A percentile compares a stretch with the other conserved stretches of the same genome.
Evolutionary conservation across 1,140 invertebrate genomes (phyloP).

Genomic region (Listronotus oregonensis): DNA sequence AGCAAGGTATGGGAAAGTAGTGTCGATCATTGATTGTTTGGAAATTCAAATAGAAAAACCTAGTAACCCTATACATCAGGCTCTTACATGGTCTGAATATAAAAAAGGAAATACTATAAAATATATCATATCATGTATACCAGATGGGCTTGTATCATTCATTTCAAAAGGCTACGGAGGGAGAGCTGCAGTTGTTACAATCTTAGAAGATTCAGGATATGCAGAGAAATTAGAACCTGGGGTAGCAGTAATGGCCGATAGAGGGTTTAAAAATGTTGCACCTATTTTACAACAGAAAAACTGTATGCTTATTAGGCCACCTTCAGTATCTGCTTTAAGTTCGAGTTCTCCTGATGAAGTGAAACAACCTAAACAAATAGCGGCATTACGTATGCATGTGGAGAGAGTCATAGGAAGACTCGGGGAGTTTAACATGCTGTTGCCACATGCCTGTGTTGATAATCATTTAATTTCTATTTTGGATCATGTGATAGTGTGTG

Average conservation of each 20-base stretch:
- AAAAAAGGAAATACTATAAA: slow-evolving; percentile 59
- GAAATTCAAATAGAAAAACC: slow-evolving; percentile 40
- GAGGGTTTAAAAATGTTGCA: slow-evolving; percentile 52
- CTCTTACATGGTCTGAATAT: slow-evolving; percentile 58
- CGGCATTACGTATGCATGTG: slow-evolving; percentile 45
- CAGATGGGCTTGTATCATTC: slow-evolving; percentile 56
- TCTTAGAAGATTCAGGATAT: slow-evolving; percentile 53
- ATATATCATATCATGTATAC: slow-evolving; percentile 57
- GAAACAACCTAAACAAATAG: slow-evolving; percentile 44
- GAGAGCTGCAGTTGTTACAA: slow-evolving; percentile 47
- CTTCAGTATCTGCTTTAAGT: slow-evolving; percentile 47
- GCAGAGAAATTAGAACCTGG: slow-evolving; percentile 41
- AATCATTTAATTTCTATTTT: slow-evolving; percentile 31
- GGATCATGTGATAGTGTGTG: slow-evolving; percentile 43
- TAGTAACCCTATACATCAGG: slow-evolving; percentile 52
- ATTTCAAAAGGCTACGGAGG: slow-evolving; percentile 56
- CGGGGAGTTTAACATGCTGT: slow-evolving; percentile 44
- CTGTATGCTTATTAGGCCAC: slow-evolving; percentile 52
- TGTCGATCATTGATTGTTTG: slow-evolving; percentile 31
- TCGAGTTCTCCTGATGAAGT: slow-evolving; percentile 40
- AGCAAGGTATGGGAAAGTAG: slow-evolving; percentile 11
- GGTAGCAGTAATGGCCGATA: slow-evolving; percentile 50
- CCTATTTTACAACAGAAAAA: slow-evolving; percentile 38
- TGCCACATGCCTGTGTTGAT: slow-evolving; percentile 41
- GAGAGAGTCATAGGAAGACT: slow-evolving; percentile 46